These are phyloP conservation scores for Etia nguti DNA, from an alignment of 2,113 vertebrate species.

Conservation along the genomic window DNA sequence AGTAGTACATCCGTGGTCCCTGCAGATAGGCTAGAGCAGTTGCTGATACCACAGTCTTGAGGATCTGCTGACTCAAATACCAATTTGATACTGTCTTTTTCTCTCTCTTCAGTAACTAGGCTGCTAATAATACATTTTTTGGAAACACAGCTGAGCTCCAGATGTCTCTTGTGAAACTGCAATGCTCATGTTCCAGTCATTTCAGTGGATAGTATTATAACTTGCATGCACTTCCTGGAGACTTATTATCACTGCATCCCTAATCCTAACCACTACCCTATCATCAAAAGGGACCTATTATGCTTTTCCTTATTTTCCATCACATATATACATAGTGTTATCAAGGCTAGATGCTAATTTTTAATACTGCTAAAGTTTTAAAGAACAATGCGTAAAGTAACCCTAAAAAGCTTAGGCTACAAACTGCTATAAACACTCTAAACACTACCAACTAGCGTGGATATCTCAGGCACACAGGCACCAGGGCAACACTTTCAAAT, in stretches of 20 bases:
- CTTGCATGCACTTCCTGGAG: neutral
- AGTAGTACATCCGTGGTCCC: neutral
- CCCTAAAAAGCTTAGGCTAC: neutral
- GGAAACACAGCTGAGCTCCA: neutral
- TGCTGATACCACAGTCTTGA: neutral
- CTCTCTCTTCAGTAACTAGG: neutral
- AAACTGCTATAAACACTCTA: neutral
- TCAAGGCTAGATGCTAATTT: neutral
- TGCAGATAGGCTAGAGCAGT: neutral
- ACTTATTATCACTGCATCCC: neutral
- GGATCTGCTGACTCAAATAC: neutral
- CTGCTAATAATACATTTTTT: neutral
- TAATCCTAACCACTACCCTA: neutral
- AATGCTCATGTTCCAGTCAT: neutral
- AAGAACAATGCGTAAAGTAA: neutral
- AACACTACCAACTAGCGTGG: neutral
- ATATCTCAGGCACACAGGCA: neutral
- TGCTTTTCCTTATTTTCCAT: neutral
- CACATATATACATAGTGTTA: neutral
- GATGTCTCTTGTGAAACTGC: neutral
- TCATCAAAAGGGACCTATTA: neutral
- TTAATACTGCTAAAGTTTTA: neutral
- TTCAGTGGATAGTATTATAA: neutral
- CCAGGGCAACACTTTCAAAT: neutral
- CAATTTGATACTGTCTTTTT: neutral